A percentile compares a stretch with the other conserved stretches of the same genome.
Evolutionary conservation across 2,888 invertebrate species (phyloP).

Genomic region (Metacarcinus magister): DNA sequence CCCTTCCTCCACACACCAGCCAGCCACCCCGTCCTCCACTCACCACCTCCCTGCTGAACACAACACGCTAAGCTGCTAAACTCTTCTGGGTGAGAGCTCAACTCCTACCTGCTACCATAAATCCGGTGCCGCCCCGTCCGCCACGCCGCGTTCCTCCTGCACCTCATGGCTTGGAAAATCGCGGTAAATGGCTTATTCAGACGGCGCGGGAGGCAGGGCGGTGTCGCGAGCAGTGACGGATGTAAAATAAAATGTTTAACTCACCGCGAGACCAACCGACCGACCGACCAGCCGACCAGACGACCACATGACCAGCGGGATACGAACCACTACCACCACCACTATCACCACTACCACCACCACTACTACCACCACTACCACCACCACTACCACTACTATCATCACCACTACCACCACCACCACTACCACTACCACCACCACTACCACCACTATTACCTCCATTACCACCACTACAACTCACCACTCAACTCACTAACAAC

Average conservation of each 20-base stretch:
- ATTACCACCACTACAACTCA: too few relatives aligned
- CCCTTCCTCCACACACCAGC: background rate
- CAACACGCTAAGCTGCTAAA: conserved; percentile 64
- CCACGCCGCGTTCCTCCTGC: conserved; percentile 65
- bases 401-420: background rate
- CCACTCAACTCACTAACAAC: too few relatives aligned
- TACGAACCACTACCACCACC: background rate
- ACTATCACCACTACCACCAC: background rate
- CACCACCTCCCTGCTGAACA: conserved; percentile 38
- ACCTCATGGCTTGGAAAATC: conserved; percentile 68
- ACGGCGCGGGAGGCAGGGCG: conserved; percentile 60
- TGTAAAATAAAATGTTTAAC: conserved; percentile 67
- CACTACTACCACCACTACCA: background rate
- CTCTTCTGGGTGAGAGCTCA: conserved; percentile 48
- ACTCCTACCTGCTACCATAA: conserved; percentile 50
- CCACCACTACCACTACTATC: background rate
- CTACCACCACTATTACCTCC: too few relatives aligned
- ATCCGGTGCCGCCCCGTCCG: conserved; percentile 60
- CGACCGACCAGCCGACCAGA: background rate
- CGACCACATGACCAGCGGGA: background rate
- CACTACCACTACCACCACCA: background rate
- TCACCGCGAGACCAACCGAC: conserved; percentile 2
- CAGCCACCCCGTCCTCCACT: background rate
- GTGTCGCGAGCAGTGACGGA: conserved; percentile 72
- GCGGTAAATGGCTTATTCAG: conserved; percentile 71